Evolutionary conservation across 1,140 invertebrate species (phyloP), one percentile per base, ranked within the genome.

Genomic region (Cydia strobilella): DNA sequence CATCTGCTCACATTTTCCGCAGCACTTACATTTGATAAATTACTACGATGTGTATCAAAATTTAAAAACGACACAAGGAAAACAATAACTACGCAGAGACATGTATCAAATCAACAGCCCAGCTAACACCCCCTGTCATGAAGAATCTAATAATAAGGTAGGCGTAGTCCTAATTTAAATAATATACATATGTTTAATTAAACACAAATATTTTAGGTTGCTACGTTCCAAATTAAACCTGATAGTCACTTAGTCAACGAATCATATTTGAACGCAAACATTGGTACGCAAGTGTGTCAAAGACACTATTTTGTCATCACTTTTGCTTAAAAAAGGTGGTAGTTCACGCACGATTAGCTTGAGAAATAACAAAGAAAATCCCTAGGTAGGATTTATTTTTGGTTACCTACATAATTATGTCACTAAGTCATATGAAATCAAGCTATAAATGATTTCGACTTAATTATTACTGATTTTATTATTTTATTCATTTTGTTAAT

Each of bases 121-220:
- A 18, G n/a, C 25, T 66, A 31, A 9, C 27, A 66, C 27, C 39
- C 13, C 27, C 13, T 66, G 27, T 66, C 27, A 66, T 66, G 18
- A 66, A 66, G 31, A 66, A 35, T 5, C 31, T 66, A 66, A 66
- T 66, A 66, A 39, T 39, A 39, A 3, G 27, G 63, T 66, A 39
- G 63, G 15, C 27, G 27, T 27, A 35, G 31, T 35, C 27, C 63
- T n/a, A 66, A 66, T 66, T 66, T 66, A 35, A 66, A 66, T 35
- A 66, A 66, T 25, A 65, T n/a, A n/a, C n/a, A n/a, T 65, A 65
- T 65, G 62, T 65, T 65, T 65, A 27, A n/a, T n/a, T n/a, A 35
- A 12, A 35, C 20, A 9, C 25, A 4, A 18, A 35, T 66, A 66
- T 66, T 35, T 35, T 69, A 69, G 15, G 7, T 35, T n/a, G 15